Percentiles rank a stretch among this genome's conserved stretches.
phyloP scores from a whole-genome alignment of 35 echinoderm and acorn worm species.

The Amphiura filiformis region DNA sequence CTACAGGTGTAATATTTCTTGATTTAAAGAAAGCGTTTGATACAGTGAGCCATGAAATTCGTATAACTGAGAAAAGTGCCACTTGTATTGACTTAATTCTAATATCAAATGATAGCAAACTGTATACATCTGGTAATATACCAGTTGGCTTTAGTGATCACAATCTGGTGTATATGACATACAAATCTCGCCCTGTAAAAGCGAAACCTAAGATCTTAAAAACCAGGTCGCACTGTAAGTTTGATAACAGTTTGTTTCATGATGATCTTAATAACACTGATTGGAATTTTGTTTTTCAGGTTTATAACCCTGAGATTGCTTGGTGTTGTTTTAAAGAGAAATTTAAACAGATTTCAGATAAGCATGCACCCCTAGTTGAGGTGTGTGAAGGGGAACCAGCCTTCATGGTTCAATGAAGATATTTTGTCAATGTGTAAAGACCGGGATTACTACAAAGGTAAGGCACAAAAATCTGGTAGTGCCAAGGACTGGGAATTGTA shows the following conservation, averaged over 20 bases:
- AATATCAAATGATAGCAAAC: conserved; percentile 6
- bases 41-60: no score
- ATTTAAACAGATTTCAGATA: not conserved
- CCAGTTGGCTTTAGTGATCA: conserved; percentile 22
- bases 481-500: conserved; percentile 3
- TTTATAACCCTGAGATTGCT: no score
- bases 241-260: conserved; percentile 7
- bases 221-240: conserved; percentile 7
- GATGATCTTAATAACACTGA: conserved; percentile 16
- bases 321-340: conserved; percentile 13
- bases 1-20: no score
- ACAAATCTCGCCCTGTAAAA: conserved; percentile 1
- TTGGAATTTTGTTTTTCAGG: not conserved
- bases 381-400: conserved; percentile 15
- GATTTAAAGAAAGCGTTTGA: no score
- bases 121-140: conserved; percentile 7
- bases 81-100: conserved; percentile 24
- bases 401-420: conserved; percentile 26
- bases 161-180: conserved; percentile 12
- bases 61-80: conserved; percentile 20
- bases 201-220: conserved; percentile 14
- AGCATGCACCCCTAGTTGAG: conserved; percentile 21
- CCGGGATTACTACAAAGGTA: conserved; percentile 8
- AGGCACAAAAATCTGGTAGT: conserved; percentile 17
- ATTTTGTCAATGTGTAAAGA: conserved; percentile 19